Evolutionary conservation across 2,888 invertebrate species (phyloP).

Genomic region (Latheticus oryzae): DNA sequence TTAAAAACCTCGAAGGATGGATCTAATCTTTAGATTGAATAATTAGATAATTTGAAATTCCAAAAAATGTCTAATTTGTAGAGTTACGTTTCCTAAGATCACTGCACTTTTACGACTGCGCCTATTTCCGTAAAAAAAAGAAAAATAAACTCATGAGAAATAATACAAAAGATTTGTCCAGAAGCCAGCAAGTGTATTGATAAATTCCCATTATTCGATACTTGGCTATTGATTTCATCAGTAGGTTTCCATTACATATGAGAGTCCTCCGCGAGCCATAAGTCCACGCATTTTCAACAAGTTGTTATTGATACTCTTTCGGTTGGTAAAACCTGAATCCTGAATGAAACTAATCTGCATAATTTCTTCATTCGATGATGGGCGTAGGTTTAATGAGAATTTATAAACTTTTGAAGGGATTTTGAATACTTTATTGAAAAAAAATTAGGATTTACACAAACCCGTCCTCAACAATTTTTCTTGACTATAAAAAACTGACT

Average conservation of each 20-base stretch:
- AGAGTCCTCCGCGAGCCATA: conserved; percentile 48
- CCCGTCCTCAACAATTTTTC: too few species aligned
- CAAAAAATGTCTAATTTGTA: too few species aligned
- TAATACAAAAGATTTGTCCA: conserved; percentile 10
- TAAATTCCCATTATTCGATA: conserved; percentile 44
- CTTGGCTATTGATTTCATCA: conserved; percentile 37
- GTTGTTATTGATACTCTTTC: conserved; percentile 38
- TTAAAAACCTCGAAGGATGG: too few species aligned
- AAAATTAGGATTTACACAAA: too few species aligned
- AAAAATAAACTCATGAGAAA: too few species aligned
- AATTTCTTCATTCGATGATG: conserved; percentile 8
- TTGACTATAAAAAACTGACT: too few species aligned
- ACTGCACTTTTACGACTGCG: conserved; percentile 10
- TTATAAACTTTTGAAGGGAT: neutral
- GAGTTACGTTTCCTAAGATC: conserved; percentile 3
- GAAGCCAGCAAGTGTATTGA: conserved; percentile 6
- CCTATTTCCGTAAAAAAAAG: conserved; percentile 1
- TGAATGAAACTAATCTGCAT: conserved; percentile 12
- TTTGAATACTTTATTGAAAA: conserved; percentile 2
- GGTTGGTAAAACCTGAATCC: conserved; percentile 6
- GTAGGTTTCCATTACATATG: conserved; percentile 45
- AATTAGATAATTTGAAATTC: too few species aligned
- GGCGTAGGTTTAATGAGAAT: neutral
- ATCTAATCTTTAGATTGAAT: too few species aligned
- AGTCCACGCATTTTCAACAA: conserved; percentile 47